Evolutionary conservation across 1,140 invertebrate species (phyloP).

Genomic region (Trachymyrmex cornetzi): DNA sequence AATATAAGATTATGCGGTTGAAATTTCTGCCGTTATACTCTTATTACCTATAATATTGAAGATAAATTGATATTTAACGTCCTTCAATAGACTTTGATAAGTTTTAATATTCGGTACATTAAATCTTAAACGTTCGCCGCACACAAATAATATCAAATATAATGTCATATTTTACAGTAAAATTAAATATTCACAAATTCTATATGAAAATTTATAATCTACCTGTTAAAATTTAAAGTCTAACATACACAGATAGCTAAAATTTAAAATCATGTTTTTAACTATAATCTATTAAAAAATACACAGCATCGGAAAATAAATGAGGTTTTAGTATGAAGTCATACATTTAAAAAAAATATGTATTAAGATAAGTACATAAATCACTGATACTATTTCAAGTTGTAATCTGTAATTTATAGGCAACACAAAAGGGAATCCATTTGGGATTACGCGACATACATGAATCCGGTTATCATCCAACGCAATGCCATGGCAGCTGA

Average conservation of each 20-base stretch:
- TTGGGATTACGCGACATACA: neutral
- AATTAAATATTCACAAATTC: neutral
- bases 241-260: neutral
- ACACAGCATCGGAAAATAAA: neutral
- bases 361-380: slow-evolving; percentile 5
- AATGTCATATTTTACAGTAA: slow-evolving; percentile 1
- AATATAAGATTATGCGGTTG: slow-evolving; percentile 35
- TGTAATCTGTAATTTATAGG: slow-evolving; percentile 32
- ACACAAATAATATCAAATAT: neutral
- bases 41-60: slow-evolving; percentile 27
- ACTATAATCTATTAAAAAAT: neutral
- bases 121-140: neutral
- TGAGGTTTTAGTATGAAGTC: neutral
- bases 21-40: neutral
- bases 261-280: neutral
- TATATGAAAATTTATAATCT: neutral
- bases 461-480: slow-evolving; percentile 4
- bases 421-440: neutral
- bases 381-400: neutral
- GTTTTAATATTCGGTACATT: neutral
- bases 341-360: neutral
- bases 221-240: neutral
- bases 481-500: neutral
- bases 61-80: slow-evolving; percentile 38
- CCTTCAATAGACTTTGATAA: neutral